Evolutionary conservation across 2,888 invertebrate species (phyloP).

Genomic region (Lucinisca nassula): DNA sequence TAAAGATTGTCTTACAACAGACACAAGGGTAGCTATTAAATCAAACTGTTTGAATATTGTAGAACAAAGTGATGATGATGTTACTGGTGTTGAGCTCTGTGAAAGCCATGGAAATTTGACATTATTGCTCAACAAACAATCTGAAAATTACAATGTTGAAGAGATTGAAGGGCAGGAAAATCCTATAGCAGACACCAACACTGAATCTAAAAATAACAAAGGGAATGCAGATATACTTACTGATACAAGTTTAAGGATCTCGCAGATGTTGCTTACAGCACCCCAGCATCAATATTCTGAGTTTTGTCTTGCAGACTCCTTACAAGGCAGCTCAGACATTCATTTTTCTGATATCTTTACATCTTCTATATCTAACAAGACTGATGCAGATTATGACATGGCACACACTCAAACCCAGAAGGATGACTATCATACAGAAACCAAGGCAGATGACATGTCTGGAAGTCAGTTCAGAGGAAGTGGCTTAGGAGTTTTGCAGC

Average conservation of each 20-base stretch:
- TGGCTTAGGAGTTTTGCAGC: no score
- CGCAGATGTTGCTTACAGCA: not conserved
- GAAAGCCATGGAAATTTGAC: no score
- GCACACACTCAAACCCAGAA: not conserved
- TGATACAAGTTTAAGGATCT: not conserved
- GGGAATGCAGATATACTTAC: no score
- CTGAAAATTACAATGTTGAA: no score
- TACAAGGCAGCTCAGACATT: not conserved
- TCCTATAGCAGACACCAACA: not conserved
- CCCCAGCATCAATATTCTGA: not conserved
- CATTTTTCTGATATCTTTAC: conserved; percentile 25
- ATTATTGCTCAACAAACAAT: no score
- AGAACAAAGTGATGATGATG: no score
- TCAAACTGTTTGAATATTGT: no score
- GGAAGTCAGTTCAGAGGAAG: not conserved
- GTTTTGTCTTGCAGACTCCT: not conserved
- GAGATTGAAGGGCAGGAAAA: not conserved
- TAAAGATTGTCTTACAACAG: no score
- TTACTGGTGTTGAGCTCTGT: no score
- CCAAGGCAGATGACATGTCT: not conserved
- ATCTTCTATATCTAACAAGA: not conserved
- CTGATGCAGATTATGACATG: not conserved
- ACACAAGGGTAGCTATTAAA: no score
- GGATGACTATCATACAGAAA: no score
- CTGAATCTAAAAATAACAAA: not conserved